These are phyloP conservation scores for Theristicus caerulescens DNA, from an alignment of 2,113 vertebrate species.

Conservation along the genomic window DNA sequence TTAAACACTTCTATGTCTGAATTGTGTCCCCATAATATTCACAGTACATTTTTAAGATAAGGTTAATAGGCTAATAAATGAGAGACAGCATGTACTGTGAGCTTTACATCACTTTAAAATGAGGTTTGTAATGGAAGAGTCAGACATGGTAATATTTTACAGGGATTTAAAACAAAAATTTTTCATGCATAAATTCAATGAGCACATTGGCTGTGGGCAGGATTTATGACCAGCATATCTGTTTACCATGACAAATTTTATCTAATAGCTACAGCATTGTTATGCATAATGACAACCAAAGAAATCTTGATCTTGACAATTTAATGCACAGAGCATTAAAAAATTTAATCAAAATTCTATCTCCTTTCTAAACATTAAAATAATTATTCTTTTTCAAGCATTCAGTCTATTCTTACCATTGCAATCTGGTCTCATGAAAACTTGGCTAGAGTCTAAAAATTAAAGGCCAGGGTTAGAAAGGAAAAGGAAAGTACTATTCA, in stretches of 20 bases:
- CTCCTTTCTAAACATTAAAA: background rate
- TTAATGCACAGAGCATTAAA: background rate
- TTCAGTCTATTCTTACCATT: conserved; percentile 34
- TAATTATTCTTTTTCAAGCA: conserved; percentile 7
- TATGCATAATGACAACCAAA: background rate
- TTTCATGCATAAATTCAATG: conserved; percentile 16
- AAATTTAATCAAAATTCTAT: background rate
- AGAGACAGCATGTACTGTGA: background rate
- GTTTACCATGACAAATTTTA: conserved; percentile 6
- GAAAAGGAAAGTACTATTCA: background rate
- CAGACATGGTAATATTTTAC: background rate
- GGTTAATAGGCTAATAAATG: background rate
- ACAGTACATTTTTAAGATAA: background rate
- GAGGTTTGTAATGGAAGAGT: background rate
- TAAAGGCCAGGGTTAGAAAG: conserved; percentile 37
- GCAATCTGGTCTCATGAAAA: conserved; percentile 56
- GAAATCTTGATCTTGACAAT: background rate
- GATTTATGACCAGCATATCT: background rate
- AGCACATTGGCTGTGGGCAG: background rate
- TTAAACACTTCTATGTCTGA: background rate
- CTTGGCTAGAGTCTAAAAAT: conserved; percentile 40
- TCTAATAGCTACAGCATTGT: background rate
- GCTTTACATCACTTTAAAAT: background rate
- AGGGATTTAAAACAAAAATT: background rate
- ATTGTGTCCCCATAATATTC: background rate